Base-by-base conservation (phyloP, 2,888 invertebrate species). In the Cordilura impudica region DNA sequence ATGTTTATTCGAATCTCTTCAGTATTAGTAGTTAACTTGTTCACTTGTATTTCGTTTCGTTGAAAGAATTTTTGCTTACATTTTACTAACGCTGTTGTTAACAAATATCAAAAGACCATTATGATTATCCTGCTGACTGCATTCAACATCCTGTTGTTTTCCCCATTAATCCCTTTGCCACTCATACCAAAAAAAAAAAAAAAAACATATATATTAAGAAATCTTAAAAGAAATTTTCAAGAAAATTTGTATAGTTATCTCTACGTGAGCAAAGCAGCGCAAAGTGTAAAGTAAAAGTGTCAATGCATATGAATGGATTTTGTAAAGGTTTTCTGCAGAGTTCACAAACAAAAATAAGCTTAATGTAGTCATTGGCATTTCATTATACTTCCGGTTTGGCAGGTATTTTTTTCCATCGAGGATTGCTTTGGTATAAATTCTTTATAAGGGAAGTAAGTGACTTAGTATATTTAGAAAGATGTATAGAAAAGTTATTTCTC, bases 141-240 rank as follows among this genome's bases (percentile, higher is more conserved):
- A 79, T 72, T 72, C 63, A 72, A 75, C 75, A 72, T 79, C 79
- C 75, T 79, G 79, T 73, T 61, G 61, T 74, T 76, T 35, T 45
- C 21, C 16, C 43, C n/a, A 16, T 14, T 14, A 29, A 29, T 12
- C 16, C 18, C 1, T 2, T 16, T 12, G 16, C 43, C 43, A 53
- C 4, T 2, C 16, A 18, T 35, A 2, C 19, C 5, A 7, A 0
- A 43, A 39, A 18, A 18, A 14, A n/a, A 2, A 29, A 8, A 43
- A 19, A 19, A 18, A 21, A 49, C 31, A 35, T 23, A 45, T n/a
- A n/a, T 72, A n/a, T n/a, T n/a, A n/a, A n/a, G n/a, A 6, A 58
- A 35, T 70, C 67, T 61, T 65, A 84, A 83, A 83, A 83, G 82
- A 85, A 86, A 86, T 85, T 86, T 82, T 71, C 51, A 47, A 83